These are phyloP conservation scores for Columba janthina DNA, from an alignment of 2,113 vertebrate species.

Conservation along the genomic window DNA sequence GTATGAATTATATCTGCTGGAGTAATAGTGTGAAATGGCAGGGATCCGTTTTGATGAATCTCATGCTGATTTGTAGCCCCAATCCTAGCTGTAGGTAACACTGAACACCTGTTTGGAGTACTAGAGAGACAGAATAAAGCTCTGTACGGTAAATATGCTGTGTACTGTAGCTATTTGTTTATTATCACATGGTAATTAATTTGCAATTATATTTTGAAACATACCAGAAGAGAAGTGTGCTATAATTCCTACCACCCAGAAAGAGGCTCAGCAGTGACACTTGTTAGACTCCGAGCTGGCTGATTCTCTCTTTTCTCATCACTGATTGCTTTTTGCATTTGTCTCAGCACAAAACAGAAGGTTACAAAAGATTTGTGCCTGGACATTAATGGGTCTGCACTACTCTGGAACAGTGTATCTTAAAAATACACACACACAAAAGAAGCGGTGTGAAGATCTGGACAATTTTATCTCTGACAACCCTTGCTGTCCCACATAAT, in stretches of 20 bases:
- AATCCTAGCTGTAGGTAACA: conserved; percentile 69
- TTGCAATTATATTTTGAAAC: conserved; percentile 46
- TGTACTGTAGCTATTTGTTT: conserved; percentile 53
- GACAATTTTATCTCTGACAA: neutral
- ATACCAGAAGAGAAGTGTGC: conserved; percentile 41
- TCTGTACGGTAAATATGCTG: conserved; percentile 13
- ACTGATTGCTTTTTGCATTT: conserved; percentile 30
- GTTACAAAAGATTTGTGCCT: neutral
- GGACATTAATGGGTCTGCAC: neutral
- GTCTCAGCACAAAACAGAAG: conserved; percentile 25
- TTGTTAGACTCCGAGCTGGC: conserved; percentile 17
- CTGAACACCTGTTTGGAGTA: conserved; percentile 68
- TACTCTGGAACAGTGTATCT: neutral
- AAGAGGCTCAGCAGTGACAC: conserved; percentile 39
- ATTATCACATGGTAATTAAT: conserved; percentile 51
- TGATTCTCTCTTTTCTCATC: conserved; percentile 46
- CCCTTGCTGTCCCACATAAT: neutral
- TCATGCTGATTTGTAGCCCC: conserved; percentile 67
- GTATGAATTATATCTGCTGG: conserved; percentile 70
- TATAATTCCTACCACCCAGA: conserved; percentile 61
- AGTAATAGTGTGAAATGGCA: conserved; percentile 66
- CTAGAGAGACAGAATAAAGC: conserved; percentile 37
- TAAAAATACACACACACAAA: neutral
- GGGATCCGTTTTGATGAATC: conserved; percentile 71
- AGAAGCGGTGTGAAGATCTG: neutral